Evolutionary conservation across 2,113 vertebrate genomes (phyloP).

Genomic region (Thamnaconus septentrionalis): DNA sequence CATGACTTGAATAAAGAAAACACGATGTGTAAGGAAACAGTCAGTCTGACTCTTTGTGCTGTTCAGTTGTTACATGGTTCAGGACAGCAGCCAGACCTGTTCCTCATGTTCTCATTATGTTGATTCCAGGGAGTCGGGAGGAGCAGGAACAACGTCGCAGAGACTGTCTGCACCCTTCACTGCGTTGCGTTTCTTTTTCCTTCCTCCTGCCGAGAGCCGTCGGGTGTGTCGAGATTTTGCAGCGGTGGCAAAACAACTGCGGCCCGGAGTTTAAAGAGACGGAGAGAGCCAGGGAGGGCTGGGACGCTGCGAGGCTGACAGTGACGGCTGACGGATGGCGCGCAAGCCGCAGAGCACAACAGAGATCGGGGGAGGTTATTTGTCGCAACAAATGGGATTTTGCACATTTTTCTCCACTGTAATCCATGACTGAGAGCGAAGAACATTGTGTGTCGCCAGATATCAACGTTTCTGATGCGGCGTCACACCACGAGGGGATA

Average conservation of each 20-base stretch:
- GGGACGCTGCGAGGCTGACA: conserved; percentile 35
- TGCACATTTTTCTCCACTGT: conserved; percentile 40
- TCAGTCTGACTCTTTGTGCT: no score
- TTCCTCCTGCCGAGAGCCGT: conserved; percentile 10
- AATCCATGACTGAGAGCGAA: conserved; percentile 40
- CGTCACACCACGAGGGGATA: no score
- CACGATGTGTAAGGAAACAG: no score
- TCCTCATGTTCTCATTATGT: no score
- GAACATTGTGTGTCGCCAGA: conserved; percentile 15
- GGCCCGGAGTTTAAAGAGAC: conserved; percentile 40
- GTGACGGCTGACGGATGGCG: conserved; percentile 48
- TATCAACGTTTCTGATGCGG: conserved; percentile 15
- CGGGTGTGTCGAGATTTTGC: conserved; percentile 26
- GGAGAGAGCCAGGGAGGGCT: conserved; percentile 28
- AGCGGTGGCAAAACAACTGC: conserved; percentile 12
- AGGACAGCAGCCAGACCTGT: no score
- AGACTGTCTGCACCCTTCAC: background rate
- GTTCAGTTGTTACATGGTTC: no score
- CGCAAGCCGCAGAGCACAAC: conserved; percentile 23
- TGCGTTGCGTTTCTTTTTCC: background rate
- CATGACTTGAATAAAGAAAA: no score
- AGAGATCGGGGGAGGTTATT: conserved; percentile 40
- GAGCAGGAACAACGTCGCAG: background rate
- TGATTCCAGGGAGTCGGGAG: background rate
- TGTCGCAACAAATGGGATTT: conserved; percentile 61